These are phyloP conservation scores for Bombus sibiricus DNA, from an alignment of 1,140 invertebrate species.

Conservation along the genomic window DNA sequence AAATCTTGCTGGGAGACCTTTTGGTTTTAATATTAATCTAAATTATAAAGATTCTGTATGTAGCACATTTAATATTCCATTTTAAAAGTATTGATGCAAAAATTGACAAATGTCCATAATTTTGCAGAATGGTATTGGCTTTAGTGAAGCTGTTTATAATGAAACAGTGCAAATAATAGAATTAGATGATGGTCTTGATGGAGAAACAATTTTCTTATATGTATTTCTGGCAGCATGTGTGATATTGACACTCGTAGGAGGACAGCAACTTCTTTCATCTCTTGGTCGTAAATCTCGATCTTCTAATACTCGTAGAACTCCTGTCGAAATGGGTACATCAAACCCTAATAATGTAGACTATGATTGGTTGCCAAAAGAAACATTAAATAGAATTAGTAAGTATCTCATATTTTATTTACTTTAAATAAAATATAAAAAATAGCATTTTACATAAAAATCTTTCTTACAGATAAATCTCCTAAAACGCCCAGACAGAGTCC, in stretches of 20 bases:
- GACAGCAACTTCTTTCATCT: constrained; percentile 94
- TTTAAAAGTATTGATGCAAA: neutral
- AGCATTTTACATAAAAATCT: neutral
- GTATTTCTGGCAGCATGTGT: constrained; percentile 95
- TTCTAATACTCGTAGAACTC: constrained; percentile 84
- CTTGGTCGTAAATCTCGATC: constrained; percentile 86
- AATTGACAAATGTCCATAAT: constrained; percentile 48
- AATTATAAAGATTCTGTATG: constrained; percentile 94
- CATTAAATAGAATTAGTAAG: constrained; percentile 92
- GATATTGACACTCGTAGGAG: constrained; percentile 93
- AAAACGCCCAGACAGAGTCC: constrained; percentile 87
- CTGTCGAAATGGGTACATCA: constrained; percentile 90
- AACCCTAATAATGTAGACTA: constrained; percentile 98
- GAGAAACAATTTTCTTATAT: constrained; percentile 99
- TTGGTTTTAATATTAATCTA: constrained; percentile 96
- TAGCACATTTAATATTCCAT: constrained; percentile 46
- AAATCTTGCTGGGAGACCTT: constrained; percentile 96
- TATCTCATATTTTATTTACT: constrained; percentile 62
- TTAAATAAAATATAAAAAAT: neutral
- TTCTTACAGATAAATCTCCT: constrained; percentile 83
- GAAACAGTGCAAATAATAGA: constrained; percentile 99
- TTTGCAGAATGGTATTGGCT: constrained; percentile 87
- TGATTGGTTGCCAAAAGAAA: constrained; percentile 98
- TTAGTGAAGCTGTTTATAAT: constrained; percentile 97
- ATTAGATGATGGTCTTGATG: constrained; percentile 97